These are phyloP conservation scores for Pycnonotus jocosus DNA, from an alignment of 2,113 vertebrate genomes.

Conservation along the genomic window DNA sequence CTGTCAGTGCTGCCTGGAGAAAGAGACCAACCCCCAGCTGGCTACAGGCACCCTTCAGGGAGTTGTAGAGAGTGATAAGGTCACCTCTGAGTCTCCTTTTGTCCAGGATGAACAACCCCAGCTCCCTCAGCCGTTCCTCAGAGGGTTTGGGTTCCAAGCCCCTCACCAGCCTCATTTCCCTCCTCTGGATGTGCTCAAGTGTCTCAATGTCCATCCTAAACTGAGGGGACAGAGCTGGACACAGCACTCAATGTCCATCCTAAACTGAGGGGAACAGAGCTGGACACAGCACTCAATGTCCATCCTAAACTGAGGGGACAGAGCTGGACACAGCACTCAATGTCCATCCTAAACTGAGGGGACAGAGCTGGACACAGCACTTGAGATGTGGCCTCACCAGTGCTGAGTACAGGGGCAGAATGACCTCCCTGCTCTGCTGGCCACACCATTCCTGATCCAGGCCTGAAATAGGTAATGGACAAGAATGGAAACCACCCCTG, in stretches of 20 bases:
- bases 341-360: background rate
- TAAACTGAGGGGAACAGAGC: background rate
- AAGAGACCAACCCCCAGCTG: background rate
- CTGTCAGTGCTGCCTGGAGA: background rate
- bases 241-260: fast-evolving
- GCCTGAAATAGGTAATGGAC: background rate
- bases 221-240: background rate
- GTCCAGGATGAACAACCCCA: no score
- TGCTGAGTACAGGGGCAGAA: background rate
- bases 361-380: background rate
- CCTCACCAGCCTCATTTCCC: background rate
- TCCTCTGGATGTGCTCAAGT: fast-evolving
- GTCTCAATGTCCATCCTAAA: no score
- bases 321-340: background rate
- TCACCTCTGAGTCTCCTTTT: no score
- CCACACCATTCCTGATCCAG: background rate
- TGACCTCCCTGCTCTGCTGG: background rate
- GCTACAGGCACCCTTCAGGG: background rate
- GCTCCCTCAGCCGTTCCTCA: no score
- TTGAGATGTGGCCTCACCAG: fast-evolving
- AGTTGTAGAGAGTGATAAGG: no score
- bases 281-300: background rate
- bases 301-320: background rate
- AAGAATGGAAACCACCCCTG: background rate
- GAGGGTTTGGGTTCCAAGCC: no score